These are phyloP conservation scores for Etheostoma spectabile DNA, from an alignment of 2,113 vertebrate species.

Conservation along the genomic window DNA sequence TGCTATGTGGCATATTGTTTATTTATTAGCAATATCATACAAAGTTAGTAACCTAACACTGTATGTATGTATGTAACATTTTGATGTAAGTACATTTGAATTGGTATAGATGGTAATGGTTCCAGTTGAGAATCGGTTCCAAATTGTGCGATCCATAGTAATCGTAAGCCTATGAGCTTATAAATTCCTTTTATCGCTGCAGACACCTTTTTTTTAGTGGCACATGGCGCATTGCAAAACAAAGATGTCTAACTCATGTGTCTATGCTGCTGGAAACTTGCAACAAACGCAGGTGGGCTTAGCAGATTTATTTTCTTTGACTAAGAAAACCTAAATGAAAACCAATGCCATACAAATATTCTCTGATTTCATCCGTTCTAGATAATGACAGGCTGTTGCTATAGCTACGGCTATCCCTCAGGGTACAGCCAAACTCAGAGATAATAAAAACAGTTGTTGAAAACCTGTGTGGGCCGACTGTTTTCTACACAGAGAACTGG, in stretches of 20 bases:
- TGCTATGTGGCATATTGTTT: neutral
- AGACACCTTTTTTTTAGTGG: no score
- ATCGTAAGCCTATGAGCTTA: no score
- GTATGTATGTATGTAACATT: neutral
- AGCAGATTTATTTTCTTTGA: neutral
- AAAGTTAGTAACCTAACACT: neutral
- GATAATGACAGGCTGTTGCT: neutral
- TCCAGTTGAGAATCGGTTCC: no score
- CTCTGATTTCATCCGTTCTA: neutral
- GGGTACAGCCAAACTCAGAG: no score
- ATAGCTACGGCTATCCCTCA: neutral
- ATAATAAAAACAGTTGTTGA: no score
- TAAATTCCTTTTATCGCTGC: no score
- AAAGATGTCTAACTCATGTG: no score
- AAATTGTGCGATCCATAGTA: no score
- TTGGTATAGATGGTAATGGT: neutral
- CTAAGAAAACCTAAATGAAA: neutral
- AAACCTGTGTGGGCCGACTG: no score
- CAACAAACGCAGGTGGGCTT: neutral
- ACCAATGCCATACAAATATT: neutral
- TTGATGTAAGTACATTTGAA: neutral
- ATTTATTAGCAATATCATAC: neutral
- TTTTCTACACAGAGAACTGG: no score
- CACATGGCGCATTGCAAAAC: neutral
- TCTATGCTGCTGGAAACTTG: neutral